A percentile compares a stretch with the other conserved stretches of the same genome.
These are phyloP conservation scores for Poecilia wingei DNA, from an alignment of 2,797 vertebrate genomes.

Conservation along the genomic window DNA sequence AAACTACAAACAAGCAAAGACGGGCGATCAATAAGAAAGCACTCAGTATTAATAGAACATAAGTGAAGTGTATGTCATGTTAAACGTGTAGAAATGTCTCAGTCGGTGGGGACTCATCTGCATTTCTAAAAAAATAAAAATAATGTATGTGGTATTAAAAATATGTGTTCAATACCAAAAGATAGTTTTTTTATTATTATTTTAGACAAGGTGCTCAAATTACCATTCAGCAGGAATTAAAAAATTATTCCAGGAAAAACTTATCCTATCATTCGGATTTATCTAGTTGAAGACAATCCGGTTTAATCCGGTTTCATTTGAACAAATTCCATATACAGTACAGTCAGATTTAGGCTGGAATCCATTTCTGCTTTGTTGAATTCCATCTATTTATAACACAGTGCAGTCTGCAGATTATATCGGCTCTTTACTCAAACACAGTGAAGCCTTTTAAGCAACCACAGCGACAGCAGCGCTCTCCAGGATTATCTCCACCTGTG, in stretches of 20 bases:
- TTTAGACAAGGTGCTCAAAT: neutral
- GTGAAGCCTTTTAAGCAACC: neutral
- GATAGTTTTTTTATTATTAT: neutral
- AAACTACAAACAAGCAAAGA: slow-evolving; percentile 47
- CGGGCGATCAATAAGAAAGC: slow-evolving; percentile 56
- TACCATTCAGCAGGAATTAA: neutral
- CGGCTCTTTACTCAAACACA: neutral
- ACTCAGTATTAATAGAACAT: slow-evolving; percentile 57
- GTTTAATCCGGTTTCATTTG: neutral
- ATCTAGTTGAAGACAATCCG: neutral
- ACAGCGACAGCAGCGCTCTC: neutral
- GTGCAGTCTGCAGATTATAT: neutral
- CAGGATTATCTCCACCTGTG: neutral
- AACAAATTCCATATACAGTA: neutral
- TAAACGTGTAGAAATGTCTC: slow-evolving; percentile 20
- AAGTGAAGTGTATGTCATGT: slow-evolving; percentile 49
- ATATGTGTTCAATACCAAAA: neutral
- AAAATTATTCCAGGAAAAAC: neutral
- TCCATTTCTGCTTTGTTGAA: neutral
- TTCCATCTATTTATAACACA: neutral
- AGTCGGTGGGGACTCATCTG: slow-evolving; percentile 15
- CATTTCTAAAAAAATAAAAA: slow-evolving; percentile 3
- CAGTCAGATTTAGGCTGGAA: neutral
- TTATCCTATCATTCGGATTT: neutral
- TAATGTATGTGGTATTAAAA: too few relatives aligned